Percentiles rank a stretch among this genome's conserved stretches.
Evolutionary conservation across 2,113 vertebrate species (phyloP).

Genomic region (Cephalopholis sonnerati): DNA sequence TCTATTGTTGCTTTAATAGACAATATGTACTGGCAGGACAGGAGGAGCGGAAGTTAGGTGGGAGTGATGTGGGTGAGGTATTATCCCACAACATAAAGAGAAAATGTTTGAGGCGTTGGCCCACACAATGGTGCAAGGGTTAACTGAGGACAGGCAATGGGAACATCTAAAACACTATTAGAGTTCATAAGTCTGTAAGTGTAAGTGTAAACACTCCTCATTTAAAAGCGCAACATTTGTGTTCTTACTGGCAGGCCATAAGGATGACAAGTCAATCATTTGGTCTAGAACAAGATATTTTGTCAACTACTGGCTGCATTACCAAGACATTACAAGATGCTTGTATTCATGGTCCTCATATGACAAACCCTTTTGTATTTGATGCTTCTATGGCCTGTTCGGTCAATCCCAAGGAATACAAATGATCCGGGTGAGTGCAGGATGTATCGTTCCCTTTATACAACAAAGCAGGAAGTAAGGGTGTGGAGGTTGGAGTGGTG

Average conservation of each 20-base stretch:
- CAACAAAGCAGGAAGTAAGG: not conserved
- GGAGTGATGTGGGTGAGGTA: conserved; percentile 23
- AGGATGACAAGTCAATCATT: too few species aligned
- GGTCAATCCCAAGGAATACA: not conserved
- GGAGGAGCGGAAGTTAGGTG: not conserved
- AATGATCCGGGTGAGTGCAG: not conserved
- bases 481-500: not conserved
- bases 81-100: conserved; percentile 1
- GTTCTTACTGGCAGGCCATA: not conserved
- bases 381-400: not conserved
- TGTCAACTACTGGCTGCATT: not conserved
- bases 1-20: conserved; percentile 1
- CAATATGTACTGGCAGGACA: not conserved
- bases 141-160: not conserved
- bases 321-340: not conserved
- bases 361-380: too few species aligned
- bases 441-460: not conserved
- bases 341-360: not conserved
- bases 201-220: too few species aligned
- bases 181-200: too few species aligned
- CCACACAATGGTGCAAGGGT: not conserved
- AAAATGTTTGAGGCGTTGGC: not conserved
- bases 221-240: not conserved
- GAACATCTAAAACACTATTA: not conserved
- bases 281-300: not conserved